Base-by-base conservation (phyloP, 2,888 invertebrate genomes). In the Drosophila subsilvestris region DNA sequence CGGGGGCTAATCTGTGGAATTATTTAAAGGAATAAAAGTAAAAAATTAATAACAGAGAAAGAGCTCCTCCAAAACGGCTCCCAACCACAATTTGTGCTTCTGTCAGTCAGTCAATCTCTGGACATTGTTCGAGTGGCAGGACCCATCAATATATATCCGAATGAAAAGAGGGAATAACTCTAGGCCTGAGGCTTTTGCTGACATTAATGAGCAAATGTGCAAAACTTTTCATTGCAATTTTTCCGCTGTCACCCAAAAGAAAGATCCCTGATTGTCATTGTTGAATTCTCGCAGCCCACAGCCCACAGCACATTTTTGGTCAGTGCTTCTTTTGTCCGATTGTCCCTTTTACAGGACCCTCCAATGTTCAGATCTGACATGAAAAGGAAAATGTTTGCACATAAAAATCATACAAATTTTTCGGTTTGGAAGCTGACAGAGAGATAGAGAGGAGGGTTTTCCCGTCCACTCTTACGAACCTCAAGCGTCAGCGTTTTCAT, bases 171-270 rank as follows among this genome's bases (percentile, higher is more conserved):
- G 12, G 37, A 47, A 20, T 47, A 65, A 29, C 48, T 47, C 18
- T 18, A 55, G 17, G 22, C 10, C 49, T 37, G 18, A 25, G 25
- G 27, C 45, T 25, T 18, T 18, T 29, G 6, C 62, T 71, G 78
- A 82, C 81, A 85, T 72, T 85, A 85, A 81, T 79, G 83, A 85
- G 83, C 69, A 76, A 63, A 78, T 79, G 74, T 68, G 77, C 44
- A 60, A 60, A 67, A 69, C 66, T 57, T 67, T 75, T 59, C 61
- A 44, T 51, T 63, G 29, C 70, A 78, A 75, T 80, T 79, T 71
- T 73, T 42, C 59, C 2, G 37, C 70, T 67, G 73, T 71, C 82
- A 77, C 58, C 65, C 14, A 49, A 37, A 48, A 22, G 42, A 60
- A 60, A 55, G 54, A 18, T 32, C 45, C 6, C 29, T 49, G 37